These are phyloP conservation scores for Entomyzon cyanotis DNA, from an alignment of 2,113 vertebrate genomes.

Conservation along the genomic window DNA sequence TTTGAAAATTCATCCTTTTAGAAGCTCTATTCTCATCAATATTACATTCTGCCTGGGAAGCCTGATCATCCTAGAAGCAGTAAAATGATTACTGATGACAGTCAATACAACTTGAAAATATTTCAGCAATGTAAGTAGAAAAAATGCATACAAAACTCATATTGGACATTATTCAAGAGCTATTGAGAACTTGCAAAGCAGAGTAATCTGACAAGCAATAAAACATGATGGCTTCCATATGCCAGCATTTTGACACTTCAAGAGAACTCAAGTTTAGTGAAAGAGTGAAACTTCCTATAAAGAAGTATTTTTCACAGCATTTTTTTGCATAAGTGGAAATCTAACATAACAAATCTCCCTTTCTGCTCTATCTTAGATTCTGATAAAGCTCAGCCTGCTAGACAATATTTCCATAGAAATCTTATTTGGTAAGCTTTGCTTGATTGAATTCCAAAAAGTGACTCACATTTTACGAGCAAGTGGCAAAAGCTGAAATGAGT, in stretches of 20 bases:
- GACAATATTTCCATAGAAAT: slow-evolving; percentile 10
- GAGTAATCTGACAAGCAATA: slow-evolving; percentile 2
- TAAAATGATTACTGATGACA: background rate
- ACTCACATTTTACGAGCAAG: slow-evolving; percentile 19
- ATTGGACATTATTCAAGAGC: background rate
- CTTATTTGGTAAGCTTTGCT: background rate
- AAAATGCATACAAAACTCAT: background rate
- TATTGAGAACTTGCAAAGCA: background rate
- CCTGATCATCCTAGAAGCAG: background rate
- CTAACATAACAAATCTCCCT: background rate
- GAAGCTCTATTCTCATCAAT: background rate
- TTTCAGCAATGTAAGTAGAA: background rate
- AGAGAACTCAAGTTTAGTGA: background rate
- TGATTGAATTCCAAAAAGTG: slow-evolving; percentile 10
- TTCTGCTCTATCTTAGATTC: background rate
- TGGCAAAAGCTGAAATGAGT: background rate
- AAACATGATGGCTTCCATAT: background rate
- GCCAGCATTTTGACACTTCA: background rate
- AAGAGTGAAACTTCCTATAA: background rate
- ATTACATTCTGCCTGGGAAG: background rate
- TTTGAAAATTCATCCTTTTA: background rate
- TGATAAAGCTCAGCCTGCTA: background rate
- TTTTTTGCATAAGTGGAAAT: background rate
- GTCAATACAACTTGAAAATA: background rate
- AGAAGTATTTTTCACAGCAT: background rate